Evolutionary conservation across 1,140 invertebrate genomes (phyloP).

Genomic region (Drosophila ficusphila): DNA sequence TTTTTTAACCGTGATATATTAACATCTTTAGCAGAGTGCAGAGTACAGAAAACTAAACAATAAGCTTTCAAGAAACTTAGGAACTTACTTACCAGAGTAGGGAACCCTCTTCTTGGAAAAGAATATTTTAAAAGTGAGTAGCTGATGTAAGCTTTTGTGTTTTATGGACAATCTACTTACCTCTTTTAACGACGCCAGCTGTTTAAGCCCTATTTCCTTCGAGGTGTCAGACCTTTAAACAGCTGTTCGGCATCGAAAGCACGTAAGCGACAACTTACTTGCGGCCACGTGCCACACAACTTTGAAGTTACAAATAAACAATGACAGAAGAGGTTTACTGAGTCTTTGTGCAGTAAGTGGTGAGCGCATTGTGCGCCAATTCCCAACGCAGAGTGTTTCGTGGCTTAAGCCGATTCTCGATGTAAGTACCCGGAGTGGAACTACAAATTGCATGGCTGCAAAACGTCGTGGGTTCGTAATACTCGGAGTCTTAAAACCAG

Average conservation of each 20-base stretch:
- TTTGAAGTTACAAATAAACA: conserved; percentile 16
- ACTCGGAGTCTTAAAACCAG: neutral
- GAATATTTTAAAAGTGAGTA: too few species aligned
- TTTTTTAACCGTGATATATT: too few species aligned
- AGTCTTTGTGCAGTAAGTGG: conserved; percentile 16
- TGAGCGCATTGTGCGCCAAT: conserved; percentile 48
- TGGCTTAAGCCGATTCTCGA: conserved; percentile 22
- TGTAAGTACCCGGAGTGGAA: conserved; percentile 8
- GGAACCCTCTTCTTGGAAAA: too few species aligned
- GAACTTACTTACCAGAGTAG: too few species aligned
- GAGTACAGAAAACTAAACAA: too few species aligned
- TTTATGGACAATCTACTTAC: too few species aligned
- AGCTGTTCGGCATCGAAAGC: conserved; percentile 12
- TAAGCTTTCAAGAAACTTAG: too few species aligned
- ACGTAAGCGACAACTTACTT: conserved; percentile 25
- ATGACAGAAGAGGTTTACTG: conserved; percentile 7
- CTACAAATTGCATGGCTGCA: conserved; percentile 19
- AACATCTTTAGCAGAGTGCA: too few species aligned
- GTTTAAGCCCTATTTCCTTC: neutral
- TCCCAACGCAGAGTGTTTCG: conserved; percentile 9
- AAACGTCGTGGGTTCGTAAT: neutral
- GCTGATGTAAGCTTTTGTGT: too few species aligned
- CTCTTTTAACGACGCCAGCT: neutral
- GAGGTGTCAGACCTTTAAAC: conserved; percentile 13
- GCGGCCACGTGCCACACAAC: conserved; percentile 21